phyloP scores from a whole-genome alignment of 1,140 invertebrate genomes.

The Drosophila parvula region DNA sequence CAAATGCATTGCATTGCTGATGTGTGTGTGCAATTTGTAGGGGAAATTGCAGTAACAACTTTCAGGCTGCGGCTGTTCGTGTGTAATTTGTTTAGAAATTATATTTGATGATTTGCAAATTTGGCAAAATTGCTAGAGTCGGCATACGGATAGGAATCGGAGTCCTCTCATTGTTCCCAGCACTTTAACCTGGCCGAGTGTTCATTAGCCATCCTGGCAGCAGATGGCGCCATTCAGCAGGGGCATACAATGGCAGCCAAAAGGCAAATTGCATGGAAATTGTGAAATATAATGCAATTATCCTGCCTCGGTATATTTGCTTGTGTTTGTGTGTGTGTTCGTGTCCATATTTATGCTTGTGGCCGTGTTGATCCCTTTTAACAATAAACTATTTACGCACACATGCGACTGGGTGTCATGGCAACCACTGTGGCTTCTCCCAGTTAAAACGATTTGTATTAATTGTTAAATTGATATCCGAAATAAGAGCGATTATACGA shows the following conservation, averaged over 20 bases:
- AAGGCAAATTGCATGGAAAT: constrained; percentile 60
- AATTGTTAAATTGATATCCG: constrained; percentile 54
- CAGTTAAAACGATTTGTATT: constrained; percentile 31
- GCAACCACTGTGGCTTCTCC: constrained; percentile 19
- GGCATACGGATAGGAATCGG: background rate
- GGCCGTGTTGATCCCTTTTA: constrained; percentile 39
- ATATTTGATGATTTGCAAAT: constrained; percentile 73
- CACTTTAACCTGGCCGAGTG: constrained; percentile 49
- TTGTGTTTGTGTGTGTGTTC: background rate
- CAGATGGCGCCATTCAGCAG: constrained; percentile 35
- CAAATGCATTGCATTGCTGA: constrained; percentile 4
- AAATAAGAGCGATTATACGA: constrained; percentile 15
- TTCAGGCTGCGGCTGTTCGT: constrained; percentile 39
- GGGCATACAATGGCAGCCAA: constrained; percentile 38
- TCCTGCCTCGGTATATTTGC: constrained; percentile 4
- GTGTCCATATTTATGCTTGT: constrained; percentile 21
- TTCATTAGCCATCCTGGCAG: constrained; percentile 41
- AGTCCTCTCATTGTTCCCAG: constrained; percentile 15
- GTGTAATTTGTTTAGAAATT: constrained; percentile 75
- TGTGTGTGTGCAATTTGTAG: constrained; percentile 35
- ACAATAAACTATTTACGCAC: constrained; percentile 47
- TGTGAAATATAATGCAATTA: constrained; percentile 66
- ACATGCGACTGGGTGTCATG: constrained; percentile 10
- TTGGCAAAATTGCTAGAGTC: constrained; percentile 36
- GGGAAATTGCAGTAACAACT: constrained; percentile 58